Base-by-base conservation (phyloP, 2,888 invertebrate genomes). In the Apodemia hepburni region DNA sequence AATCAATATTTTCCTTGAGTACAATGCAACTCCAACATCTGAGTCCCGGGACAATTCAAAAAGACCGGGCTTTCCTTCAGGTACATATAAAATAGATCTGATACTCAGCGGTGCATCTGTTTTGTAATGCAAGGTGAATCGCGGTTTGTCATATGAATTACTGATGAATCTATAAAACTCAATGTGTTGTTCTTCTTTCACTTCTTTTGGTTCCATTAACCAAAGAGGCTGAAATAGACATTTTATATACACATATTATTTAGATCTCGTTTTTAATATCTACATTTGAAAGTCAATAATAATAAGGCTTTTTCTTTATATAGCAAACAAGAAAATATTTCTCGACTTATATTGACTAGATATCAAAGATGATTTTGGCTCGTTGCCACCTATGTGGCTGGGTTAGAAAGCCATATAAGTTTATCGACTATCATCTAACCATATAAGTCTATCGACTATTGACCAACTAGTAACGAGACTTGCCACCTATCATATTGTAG, bases 31-130 rank as follows among this genome's bases (percentile, higher is more conserved):
- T 2, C 98, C 98, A 0, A 95, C 93, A 70, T 96, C 96, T 0
- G 95, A 94, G 73, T 98, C 97, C 27, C 97, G 93, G 3, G 97
- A 96, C 92, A 98, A 93, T 80, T 98, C 98, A 86, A 98, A 98
- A 57, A 98, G 85, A 3, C 97, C 96, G 1, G 98, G 98, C 77
- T 97, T 98, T 61, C 97, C 96, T 81, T 98, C 98, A 0, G 99
- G 99, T 61, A 99, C 95, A 82, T 99, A 99, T 35, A 99, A 90
- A 47, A 99, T 91, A 0, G 98, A 96, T 65, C 97, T 93, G 60
- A 99, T 97, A 73, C 97, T 97, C 8, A 99, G 82, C 0, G 99
- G 99, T 0, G 95, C 98, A 78, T 98, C 98, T 0, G 97, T 96
- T 79, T 97, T 97, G 81, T 98, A 99, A 84, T 99, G 98, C 22